A percentile compares a stretch with the other conserved stretches of the same genome.
Evolutionary conservation across 2,797 vertebrate species (phyloP).

Genomic region (Lagorchestes hirsutus): DNA sequence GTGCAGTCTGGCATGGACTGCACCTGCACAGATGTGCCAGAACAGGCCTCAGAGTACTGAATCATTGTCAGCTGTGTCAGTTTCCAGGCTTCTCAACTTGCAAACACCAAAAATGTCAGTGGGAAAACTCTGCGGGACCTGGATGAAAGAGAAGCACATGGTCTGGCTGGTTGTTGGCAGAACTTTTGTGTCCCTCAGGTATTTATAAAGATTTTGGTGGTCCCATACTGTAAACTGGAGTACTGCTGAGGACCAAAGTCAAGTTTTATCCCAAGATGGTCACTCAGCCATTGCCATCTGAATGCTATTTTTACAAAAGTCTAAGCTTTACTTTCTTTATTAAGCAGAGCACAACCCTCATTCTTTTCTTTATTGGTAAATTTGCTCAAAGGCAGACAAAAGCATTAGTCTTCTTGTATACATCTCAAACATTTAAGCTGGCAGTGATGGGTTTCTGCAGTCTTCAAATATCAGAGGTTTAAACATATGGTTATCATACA

Average conservation of each 20-base stretch:
- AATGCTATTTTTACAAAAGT: constrained; percentile 24
- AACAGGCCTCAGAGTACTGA: too few species aligned
- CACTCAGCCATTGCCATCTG: constrained; percentile 31
- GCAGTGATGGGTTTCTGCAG: constrained; percentile 45
- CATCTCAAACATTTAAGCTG: constrained; percentile 54
- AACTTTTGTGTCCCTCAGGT: not conserved
- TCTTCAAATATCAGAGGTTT: constrained; percentile 46
- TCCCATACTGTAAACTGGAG: not conserved
- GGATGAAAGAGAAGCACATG: too few species aligned
- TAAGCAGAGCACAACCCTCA: constrained; percentile 1
- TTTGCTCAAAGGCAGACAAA: constrained; percentile 14
- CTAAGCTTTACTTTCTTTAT: not conserved
- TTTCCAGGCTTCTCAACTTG: too few species aligned
- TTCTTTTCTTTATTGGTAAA: constrained; percentile 20
- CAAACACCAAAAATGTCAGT: too few species aligned
- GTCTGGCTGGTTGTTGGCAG: too few species aligned
- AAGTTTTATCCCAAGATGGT: constrained; percentile 22
- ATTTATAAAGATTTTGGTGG: not conserved
- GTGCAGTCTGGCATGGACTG: too few species aligned
- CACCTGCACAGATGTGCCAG: too few species aligned
- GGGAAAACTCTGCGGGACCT: too few species aligned
- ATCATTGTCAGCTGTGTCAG: too few species aligned
- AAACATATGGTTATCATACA: constrained; percentile 39
- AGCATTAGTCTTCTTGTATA: constrained; percentile 31
- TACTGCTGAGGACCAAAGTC: not conserved